Evolutionary conservation across 2,797 vertebrate species (phyloP).

Genomic region (Champsocephalus gunnari): DNA sequence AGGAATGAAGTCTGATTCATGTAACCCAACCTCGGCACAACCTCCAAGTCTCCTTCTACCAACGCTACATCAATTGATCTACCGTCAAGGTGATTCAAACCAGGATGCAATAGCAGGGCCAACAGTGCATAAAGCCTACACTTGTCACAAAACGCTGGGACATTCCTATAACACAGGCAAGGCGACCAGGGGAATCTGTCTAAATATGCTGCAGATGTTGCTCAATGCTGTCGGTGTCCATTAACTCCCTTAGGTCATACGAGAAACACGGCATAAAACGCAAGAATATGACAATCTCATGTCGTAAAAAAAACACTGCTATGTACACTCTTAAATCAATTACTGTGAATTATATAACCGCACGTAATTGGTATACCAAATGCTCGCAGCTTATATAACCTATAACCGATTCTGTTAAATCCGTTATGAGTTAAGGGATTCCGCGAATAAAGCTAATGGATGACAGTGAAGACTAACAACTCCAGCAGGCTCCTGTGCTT

Average conservation of each 20-base stretch:
- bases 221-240: constrained; percentile 10
- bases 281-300: neutral
- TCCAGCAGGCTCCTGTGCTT: constrained; percentile 40
- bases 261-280: neutral
- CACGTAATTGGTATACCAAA: constrained; percentile 25
- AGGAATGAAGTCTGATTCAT: constrained; percentile 53
- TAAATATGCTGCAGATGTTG: constrained; percentile 9
- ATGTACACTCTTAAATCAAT: constrained; percentile 36
- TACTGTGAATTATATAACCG: constrained; percentile 1
- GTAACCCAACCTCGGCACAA: constrained; percentile 76
- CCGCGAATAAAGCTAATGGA: constrained; percentile 18
- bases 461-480: constrained; percentile 18
- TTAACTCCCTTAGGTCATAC: constrained; percentile 20
- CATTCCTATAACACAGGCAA: constrained; percentile 3
- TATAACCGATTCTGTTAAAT: constrained; percentile 31
- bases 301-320: constrained; percentile 15
- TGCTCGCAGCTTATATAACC: constrained; percentile 13
- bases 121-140: constrained; percentile 18
- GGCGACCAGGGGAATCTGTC: neutral
- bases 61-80: constrained; percentile 72
- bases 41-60: constrained; percentile 83
- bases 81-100: constrained; percentile 78
- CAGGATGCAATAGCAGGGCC: constrained; percentile 47
- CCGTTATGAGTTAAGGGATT: constrained; percentile 32
- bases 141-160: constrained; percentile 21